Evolutionary conservation across 2,797 vertebrate species (phyloP).

Genomic region (Muscicapa striata): DNA sequence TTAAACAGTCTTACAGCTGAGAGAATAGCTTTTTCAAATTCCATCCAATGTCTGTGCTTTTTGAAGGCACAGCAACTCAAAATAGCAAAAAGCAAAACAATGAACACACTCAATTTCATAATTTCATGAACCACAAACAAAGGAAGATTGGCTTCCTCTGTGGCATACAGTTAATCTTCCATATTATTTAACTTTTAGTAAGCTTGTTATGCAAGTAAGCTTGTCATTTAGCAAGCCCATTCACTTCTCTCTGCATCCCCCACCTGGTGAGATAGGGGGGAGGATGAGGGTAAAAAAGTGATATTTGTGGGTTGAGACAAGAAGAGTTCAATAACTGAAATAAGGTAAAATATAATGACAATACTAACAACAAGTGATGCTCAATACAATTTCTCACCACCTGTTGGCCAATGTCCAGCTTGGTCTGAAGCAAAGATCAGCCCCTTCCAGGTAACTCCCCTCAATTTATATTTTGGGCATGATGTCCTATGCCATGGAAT

Average conservation of each 20-base stretch:
- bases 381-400: background rate
- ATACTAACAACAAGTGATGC: background rate
- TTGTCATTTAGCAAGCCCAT: background rate
- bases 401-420: background rate
- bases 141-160: background rate
- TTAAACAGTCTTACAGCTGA: background rate
- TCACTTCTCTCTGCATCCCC: background rate
- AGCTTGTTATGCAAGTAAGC: background rate
- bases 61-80: background rate
- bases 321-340: background rate
- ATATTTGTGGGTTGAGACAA: background rate
- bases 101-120: background rate
- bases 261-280: fast-evolving
- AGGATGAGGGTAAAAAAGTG: background rate
- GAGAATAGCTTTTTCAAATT: background rate
- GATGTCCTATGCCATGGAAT: background rate
- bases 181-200: background rate
- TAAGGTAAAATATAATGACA: background rate
- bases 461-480: background rate
- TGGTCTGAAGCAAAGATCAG: background rate
- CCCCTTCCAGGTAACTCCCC: background rate
- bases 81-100: background rate
- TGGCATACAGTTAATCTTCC: background rate
- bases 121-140: background rate
- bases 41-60: background rate